Conservation (phyloP, 2,888 invertebrate species). For the Meiosimyza platycephala region DNA sequence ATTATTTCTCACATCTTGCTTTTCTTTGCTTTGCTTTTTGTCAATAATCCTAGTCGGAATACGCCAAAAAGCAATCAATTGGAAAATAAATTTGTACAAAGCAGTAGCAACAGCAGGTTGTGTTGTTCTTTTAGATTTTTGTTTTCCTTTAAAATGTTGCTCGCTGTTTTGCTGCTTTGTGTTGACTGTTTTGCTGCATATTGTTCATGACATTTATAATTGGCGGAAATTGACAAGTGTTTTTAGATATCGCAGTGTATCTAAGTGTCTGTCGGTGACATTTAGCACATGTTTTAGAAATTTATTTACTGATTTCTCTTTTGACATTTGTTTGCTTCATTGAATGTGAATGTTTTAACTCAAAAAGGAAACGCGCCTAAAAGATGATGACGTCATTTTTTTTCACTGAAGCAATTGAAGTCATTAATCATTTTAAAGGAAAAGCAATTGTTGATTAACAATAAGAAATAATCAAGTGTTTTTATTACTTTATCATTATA, state of each 20-base stretch:
- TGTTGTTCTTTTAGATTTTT: constrained; percentile 11
- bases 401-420: too few relatives aligned
- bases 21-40: not conserved
- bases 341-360: too few relatives aligned
- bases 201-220: constrained; percentile 56
- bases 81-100: constrained; percentile 10
- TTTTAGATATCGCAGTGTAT: constrained; percentile 35
- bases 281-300: too few relatives aligned
- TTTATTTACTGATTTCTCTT: too few relatives aligned
- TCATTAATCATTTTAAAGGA: too few relatives aligned
- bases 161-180: not conserved
- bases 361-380: too few relatives aligned
- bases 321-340: too few relatives aligned
- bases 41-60: not conserved
- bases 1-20: not conserved
- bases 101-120: not conserved
- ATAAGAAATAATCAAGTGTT: not conserved
- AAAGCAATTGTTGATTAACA: not conserved
- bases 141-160: not conserved
- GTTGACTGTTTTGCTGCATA: not conserved
- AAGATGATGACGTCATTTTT: too few relatives aligned
- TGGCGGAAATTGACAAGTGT: constrained; percentile 58
- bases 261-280: not conserved
- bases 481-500: not conserved
- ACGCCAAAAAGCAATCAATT: constrained; percentile 23